A percentile compares a stretch with the other conserved stretches of the same genome.
phyloP scores from a whole-genome alignment of 2,888 invertebrate species.

The Pammene aurita region DNA sequence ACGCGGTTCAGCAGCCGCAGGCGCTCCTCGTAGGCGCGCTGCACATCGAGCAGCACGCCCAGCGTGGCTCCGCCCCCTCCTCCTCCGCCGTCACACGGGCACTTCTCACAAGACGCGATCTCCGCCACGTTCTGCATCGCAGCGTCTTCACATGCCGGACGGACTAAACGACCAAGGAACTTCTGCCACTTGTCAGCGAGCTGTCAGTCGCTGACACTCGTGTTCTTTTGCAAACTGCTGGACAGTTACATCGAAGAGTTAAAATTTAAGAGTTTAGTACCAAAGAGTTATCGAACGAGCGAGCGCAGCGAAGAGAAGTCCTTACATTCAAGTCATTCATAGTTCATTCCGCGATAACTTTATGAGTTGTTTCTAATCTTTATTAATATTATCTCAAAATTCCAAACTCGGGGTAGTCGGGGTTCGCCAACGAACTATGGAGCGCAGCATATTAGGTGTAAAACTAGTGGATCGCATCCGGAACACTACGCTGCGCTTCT shows the following conservation, averaged over 20 bases:
- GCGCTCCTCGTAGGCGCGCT: slow-evolving; percentile 84
- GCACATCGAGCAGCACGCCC: slow-evolving; percentile 84
- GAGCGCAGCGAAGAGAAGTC: too few species aligned
- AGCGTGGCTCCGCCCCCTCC: slow-evolving; percentile 59
- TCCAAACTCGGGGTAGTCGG: too few species aligned
- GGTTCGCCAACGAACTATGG: too few species aligned
- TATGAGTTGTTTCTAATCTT: too few species aligned
- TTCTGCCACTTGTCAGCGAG: not conserved
- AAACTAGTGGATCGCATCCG: too few species aligned
- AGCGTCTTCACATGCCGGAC: not conserved
- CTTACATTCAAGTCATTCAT: too few species aligned
- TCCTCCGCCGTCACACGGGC: slow-evolving; percentile 54
- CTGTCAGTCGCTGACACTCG: slow-evolving; percentile 12
- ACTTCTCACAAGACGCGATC: slow-evolving; percentile 56
- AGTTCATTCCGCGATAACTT: too few species aligned
- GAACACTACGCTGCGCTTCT: too few species aligned
- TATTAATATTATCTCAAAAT: too few species aligned
- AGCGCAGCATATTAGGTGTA: too few species aligned
- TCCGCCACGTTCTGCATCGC: slow-evolving; percentile 50
- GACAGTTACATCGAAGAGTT: not conserved
- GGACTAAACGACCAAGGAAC: not conserved
- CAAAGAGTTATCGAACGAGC: too few species aligned
- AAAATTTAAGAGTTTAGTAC: not conserved
- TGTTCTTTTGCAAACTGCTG: not conserved
- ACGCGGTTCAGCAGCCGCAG: slow-evolving; percentile 82